phyloP scores from a whole-genome alignment of 2,113 vertebrate genomes.

The Petroica traversi region DNA sequence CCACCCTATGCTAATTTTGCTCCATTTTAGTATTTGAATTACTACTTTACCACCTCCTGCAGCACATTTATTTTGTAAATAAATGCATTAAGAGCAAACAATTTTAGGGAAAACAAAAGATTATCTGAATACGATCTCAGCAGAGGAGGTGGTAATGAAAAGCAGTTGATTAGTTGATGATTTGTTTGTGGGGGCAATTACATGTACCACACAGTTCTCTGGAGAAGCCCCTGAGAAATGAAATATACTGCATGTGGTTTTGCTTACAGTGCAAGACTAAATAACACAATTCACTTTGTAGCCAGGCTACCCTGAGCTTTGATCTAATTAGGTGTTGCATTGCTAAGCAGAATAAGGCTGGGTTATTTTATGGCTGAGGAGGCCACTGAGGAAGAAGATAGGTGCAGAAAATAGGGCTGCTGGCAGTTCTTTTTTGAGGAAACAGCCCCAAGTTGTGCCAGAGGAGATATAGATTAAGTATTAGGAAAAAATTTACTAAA shows the following conservation, averaged over 20 bases:
- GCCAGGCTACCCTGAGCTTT: conserved; percentile 19
- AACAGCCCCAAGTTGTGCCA: neutral
- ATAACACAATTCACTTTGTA: neutral
- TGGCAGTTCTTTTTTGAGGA: neutral
- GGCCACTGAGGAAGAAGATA: neutral
- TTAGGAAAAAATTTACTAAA: neutral
- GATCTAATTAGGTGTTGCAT: conserved; percentile 21
- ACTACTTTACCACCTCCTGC: conserved; percentile 24
- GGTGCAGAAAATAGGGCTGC: neutral
- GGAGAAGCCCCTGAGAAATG: conserved; percentile 50
- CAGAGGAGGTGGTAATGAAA: conserved; percentile 56
- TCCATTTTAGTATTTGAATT: conserved; percentile 53
- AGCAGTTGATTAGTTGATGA: conserved; percentile 63
- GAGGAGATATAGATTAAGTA: neutral
- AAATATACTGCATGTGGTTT: conserved; percentile 4
- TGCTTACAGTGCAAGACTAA: conserved; percentile 33
- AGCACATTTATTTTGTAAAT: no score
- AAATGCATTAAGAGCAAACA: no score
- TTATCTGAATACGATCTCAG: no score
- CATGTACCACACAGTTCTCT: conserved; percentile 5
- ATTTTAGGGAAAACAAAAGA: no score
- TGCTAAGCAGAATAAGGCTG: neutral
- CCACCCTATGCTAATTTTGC: conserved; percentile 42
- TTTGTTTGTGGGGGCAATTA: conserved; percentile 68
- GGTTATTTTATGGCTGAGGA: neutral